Base-by-base conservation (phyloP, 1,140 invertebrate genomes). In the Drosophila seguyi region DNA sequence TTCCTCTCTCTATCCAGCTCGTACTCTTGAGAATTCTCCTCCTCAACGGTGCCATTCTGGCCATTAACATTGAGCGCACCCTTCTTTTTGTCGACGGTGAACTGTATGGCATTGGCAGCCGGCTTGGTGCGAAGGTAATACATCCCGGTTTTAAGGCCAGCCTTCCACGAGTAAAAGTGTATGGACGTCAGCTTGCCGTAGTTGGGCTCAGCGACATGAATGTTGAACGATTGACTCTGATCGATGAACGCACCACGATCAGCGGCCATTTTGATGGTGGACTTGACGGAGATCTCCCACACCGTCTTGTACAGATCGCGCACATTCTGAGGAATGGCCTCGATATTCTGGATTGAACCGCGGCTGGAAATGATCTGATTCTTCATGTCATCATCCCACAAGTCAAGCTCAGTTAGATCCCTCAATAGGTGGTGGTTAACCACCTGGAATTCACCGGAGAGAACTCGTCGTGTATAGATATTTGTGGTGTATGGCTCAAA, bases 401-500 rank as follows among this genome's bases (percentile, higher is more conserved):
- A 93, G 59, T 97, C 96, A 45, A 94, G 93, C 74, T 99, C 97
- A 1, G 98, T 98, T 53, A 99, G 93, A 94, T 99, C 99, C 88
- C 96, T 96, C 7, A 99, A 92, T 38, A 99, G 94, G 94, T 99
- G 99, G 81, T 98, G 98, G 93, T 99, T 99, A 0, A 99, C 98
- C 69, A 99, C 95, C 94, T 98, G 95, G 83, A 96, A 95, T 92
- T 96, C 95, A 11, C 98, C 98, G 39, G 98, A 99, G 11, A 99
- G 93, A 2, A 99, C 99, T 52, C 99, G 94, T 75, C 99, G 94
- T 25, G 96, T 96, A 91, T 99, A 99, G 76, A 99, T 98, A 91
- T 99, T 99, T 18, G 97, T 99, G 0, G 98, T 99, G 92, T 99
- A 99, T 0, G 99, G 98, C 93, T 99, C 99, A 91, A 99, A 97